Evolutionary conservation across 1,140 invertebrate genomes (phyloP), one percentile per base, ranked within the genome.

Genomic region (Sitobion miscanthi): DNA sequence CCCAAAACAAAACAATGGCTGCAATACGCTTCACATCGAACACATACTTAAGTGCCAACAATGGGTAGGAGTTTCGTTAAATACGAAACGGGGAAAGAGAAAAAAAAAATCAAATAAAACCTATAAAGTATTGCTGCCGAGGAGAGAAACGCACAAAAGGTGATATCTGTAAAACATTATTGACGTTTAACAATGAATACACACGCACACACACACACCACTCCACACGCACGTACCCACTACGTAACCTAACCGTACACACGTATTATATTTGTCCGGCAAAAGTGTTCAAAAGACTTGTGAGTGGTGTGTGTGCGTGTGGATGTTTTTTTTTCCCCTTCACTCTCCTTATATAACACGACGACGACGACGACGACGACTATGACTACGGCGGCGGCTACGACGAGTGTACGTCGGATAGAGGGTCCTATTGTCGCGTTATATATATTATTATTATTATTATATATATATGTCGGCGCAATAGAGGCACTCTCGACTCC

Each of bases 121-220:
- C 42, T 54, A 77, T 77, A 77, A 54, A 93, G 82, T 92, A 83
- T 83, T 86, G 49, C 82, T 86, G 49, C 91, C 82, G n/a, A 83
- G 47, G 47, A 86, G 69, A 82, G 21, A 86, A 49, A 47, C 8
- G 62, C 91, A 93, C 91, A 93, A 93, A 54, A 93, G 91, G 82
- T 93, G 82, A 86, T 85, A 93, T 93, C 91, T 93, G 91, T 93
- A 93, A 93, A 93, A 93, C 91, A 93, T 93, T 93, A 93, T 93
- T 93, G 91, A 93, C 91, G 91, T 93, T 85, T 93, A 85, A 93
- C 91, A 93, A 93, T 93, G 82, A 86, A 45, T 54, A 54, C 77
- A 38, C 47, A 21, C n/a, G 49, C 42, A 30, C 30, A 35, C 47
- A 35, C 38, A 11, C 42, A 47, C 23, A 23, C 30, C 23, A 42